phyloP scores from a whole-genome alignment of 2,113 vertebrate genomes.

The Tympanuchus pallidicinctus region DNA sequence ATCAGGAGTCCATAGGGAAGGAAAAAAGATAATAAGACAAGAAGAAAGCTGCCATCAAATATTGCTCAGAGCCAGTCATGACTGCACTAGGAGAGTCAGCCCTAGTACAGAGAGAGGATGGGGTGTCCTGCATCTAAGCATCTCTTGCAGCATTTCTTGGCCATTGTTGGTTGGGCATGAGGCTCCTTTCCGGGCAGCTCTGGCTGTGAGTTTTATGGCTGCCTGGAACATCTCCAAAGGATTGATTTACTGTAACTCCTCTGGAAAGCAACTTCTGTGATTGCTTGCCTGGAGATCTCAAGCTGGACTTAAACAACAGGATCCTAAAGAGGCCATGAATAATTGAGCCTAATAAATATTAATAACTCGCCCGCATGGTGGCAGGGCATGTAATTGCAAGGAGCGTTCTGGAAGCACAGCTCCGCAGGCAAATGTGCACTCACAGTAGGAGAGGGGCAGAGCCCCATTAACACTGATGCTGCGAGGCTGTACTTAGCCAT shows the following conservation, averaged over 20 bases:
- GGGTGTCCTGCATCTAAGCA: accelerated
- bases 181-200: background rate
- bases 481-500: background rate
- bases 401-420: slow-evolving; percentile 59
- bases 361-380: slow-evolving; percentile 41
- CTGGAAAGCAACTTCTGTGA: slow-evolving; percentile 64
- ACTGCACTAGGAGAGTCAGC: background rate
- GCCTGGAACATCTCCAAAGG: slow-evolving; percentile 13
- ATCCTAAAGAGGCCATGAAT: slow-evolving; percentile 70
- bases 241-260: slow-evolving; percentile 62
- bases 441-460: accelerated
- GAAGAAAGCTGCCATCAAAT: background rate
- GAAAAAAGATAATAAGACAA: background rate
- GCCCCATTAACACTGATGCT: slow-evolving; percentile 19
- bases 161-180: accelerated
- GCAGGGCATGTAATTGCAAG: slow-evolving; percentile 65
- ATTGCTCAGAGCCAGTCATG: background rate
- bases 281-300: slow-evolving; percentile 62
- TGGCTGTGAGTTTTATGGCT: background rate
- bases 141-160: background rate
- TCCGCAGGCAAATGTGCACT: slow-evolving; percentile 8
- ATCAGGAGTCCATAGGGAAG: background rate
- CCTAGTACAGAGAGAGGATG: background rate
- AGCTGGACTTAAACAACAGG: slow-evolving; percentile 69
- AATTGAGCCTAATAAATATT: slow-evolving; percentile 74